Evolutionary conservation across 2,888 invertebrate species (phyloP).

Genomic region (Eupithecia insigniata): DNA sequence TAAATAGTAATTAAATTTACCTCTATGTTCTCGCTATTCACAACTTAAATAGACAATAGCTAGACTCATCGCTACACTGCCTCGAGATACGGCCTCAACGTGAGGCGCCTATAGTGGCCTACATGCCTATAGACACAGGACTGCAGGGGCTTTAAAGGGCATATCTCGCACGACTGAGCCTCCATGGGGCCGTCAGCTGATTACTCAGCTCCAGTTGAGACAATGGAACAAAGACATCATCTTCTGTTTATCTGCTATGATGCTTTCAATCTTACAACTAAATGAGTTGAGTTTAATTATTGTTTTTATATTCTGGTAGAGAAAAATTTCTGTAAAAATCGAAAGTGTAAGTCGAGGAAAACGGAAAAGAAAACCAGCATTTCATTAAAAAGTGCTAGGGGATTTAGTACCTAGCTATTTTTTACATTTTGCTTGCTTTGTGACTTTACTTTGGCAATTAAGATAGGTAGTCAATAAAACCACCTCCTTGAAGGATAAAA

Average conservation of each 20-base stretch:
- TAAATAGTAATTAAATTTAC: background rate
- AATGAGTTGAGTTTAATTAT: conserved; percentile 1
- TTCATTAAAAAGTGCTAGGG: no score
- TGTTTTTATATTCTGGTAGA: background rate
- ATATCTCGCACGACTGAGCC: conserved; percentile 23
- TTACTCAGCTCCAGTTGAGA: conserved; percentile 17
- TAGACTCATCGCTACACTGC: background rate
- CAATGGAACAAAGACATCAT: conserved; percentile 17
- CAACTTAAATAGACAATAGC: background rate
- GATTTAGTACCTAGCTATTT: no score
- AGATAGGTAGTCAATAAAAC: no score
- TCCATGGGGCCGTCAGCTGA: conserved; percentile 22
- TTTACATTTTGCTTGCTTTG: no score
- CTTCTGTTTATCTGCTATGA: conserved; percentile 8
- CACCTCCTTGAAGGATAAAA: no score
- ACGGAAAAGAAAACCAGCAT: no score
- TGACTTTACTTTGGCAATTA: no score
- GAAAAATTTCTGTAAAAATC: background rate
- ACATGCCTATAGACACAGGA: background rate
- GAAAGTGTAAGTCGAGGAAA: background rate
- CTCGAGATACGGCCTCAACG: background rate
- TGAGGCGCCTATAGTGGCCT: background rate
- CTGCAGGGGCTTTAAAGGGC: conserved; percentile 11
- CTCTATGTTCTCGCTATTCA: background rate
- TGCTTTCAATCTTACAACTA: background rate